Conservation (phyloP, 2,113 vertebrate species). For the Malurus alboscapulatus region DNA sequence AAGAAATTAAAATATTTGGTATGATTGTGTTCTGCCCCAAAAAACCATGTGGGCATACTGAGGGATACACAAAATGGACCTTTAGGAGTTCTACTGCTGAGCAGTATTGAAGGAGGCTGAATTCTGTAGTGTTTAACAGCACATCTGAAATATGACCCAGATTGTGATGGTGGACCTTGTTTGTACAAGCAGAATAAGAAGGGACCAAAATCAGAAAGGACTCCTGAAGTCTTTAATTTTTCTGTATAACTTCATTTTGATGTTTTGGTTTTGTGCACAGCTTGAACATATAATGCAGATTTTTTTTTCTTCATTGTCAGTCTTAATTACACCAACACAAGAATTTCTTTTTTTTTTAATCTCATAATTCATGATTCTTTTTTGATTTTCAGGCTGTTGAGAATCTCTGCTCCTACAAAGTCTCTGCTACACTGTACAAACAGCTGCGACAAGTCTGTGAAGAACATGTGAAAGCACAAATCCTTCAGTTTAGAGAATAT, state of each 20-base stretch:
- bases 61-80: not conserved
- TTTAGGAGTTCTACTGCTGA: not conserved
- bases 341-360: not conserved
- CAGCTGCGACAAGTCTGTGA: conserved; percentile 83
- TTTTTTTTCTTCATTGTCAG: not conserved
- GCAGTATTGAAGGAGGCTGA: not conserved
- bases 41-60: not conserved
- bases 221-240: not conserved
- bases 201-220: not conserved
- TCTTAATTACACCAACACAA: not conserved
- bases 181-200: not conserved
- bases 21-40: not conserved
- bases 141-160: not conserved
- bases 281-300: not conserved
- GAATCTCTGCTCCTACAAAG: conserved; percentile 83
- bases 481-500: conserved; percentile 81
- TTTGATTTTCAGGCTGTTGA: conserved; percentile 77
- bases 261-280: not conserved
- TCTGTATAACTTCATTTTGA: not conserved
- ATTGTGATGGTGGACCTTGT: not conserved
- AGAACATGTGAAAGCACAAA: conserved; percentile 80
- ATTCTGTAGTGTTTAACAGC: not conserved
- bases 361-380: not conserved
- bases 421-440: conserved; percentile 78
- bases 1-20: not conserved